These are phyloP conservation scores for Dasysyrphus albostriatus DNA, from an alignment of 2,888 invertebrate genomes.

Conservation along the genomic window DNA sequence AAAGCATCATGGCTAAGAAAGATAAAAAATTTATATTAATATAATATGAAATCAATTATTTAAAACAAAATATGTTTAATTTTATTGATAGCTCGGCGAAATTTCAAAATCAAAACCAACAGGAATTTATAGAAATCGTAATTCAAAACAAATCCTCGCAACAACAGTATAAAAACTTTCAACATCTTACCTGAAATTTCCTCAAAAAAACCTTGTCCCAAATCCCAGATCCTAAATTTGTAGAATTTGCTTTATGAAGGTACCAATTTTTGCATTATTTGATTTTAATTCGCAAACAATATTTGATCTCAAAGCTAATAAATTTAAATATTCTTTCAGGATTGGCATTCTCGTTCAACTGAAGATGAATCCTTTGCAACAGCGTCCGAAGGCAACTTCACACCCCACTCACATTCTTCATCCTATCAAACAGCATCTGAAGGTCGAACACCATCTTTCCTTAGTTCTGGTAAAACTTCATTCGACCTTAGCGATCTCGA, in stretches of 20 bases:
- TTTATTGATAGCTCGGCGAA: constrained; percentile 22
- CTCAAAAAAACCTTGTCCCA: constrained; percentile 24
- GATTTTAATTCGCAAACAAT: not conserved
- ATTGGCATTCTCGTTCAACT: constrained; percentile 84
- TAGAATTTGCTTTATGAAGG: constrained; percentile 4
- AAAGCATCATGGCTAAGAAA: not conserved
- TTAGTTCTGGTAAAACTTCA: constrained; percentile 84
- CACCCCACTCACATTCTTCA: constrained; percentile 88
- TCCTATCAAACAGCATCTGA: constrained; percentile 89
- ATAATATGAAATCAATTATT: not conserved
- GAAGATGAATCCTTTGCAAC: constrained; percentile 88
- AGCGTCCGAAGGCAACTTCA: constrained; percentile 88
- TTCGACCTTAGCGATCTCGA: constrained; percentile 82
- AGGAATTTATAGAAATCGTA: not conserved
- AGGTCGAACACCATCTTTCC: constrained; percentile 86
- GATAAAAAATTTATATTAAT: not conserved
- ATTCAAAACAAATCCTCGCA: not conserved
- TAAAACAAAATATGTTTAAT: not conserved
- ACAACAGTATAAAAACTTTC: constrained; percentile 14
- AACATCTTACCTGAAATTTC: not conserved
- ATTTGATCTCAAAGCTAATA: not conserved
- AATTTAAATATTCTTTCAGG: constrained; percentile 77
- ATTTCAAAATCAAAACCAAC: not conserved
- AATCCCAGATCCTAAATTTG: constrained; percentile 20
- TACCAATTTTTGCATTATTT: not conserved